phyloP scores from a whole-genome alignment of 2,113 vertebrate genomes.

The Solea solea region DNA sequence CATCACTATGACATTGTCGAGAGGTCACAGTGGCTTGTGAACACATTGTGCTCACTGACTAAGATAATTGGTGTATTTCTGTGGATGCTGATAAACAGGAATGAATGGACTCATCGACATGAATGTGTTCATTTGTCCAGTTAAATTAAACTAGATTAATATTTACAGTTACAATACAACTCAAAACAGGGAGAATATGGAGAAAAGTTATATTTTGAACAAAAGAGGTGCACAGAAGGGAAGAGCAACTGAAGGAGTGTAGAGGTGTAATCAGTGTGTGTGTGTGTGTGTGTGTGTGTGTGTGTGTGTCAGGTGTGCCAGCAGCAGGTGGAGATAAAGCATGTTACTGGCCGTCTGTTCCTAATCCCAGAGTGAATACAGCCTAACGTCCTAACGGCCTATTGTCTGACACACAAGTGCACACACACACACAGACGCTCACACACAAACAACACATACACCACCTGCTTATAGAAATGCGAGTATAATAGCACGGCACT shows the following conservation, averaged over 20 bases:
- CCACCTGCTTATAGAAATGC: slow-evolving; percentile 42
- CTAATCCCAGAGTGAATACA: slow-evolving; percentile 41
- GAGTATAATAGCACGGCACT: slow-evolving; percentile 54
- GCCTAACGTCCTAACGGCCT: slow-evolving; percentile 16
- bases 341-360: slow-evolving; percentile 45
- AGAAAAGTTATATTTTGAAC: background rate
- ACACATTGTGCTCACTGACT: no score
- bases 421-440: slow-evolving; percentile 9
- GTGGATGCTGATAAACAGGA: no score
- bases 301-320: slow-evolving; percentile 37
- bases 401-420: slow-evolving; percentile 44
- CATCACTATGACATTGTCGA: no score
- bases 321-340: slow-evolving; percentile 60
- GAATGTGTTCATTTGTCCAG: no score
- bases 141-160: no score
- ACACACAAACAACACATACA: background rate
- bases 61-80: no score
- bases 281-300: slow-evolving; percentile 30
- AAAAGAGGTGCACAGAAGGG: background rate
- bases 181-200: no score
- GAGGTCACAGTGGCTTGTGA: no score
- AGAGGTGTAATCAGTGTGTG: slow-evolving; percentile 1
- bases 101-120: no score
- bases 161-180: no score
- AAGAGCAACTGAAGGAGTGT: background rate